A percentile compares a stretch with the other conserved stretches of the same genome.
phyloP scores from a whole-genome alignment of 2,113 vertebrate species.

The Ageneiosus marmoratus region DNA sequence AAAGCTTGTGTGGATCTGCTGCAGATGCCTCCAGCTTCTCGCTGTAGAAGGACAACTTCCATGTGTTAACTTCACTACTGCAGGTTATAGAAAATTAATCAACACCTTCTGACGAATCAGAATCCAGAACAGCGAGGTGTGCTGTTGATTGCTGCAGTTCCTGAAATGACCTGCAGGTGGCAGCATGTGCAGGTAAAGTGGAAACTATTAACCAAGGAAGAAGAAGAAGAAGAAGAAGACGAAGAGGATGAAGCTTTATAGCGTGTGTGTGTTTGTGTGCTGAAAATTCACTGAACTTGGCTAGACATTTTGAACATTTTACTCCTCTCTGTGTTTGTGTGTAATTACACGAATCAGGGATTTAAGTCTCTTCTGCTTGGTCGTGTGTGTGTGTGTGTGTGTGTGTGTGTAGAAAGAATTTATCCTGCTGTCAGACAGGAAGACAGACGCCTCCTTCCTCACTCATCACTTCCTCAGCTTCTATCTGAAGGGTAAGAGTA shows the following conservation, averaged over 20 bases:
- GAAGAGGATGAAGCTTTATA: too few species aligned
- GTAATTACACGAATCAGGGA: background rate
- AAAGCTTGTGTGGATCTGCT: too few species aligned
- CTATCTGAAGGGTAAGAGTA: slow-evolving; percentile 82
- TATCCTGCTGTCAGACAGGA: slow-evolving; percentile 78
- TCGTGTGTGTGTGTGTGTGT: background rate
- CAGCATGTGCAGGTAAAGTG: background rate
- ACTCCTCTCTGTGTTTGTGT: background rate
- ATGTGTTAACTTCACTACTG: too few species aligned
- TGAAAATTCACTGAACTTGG: background rate
- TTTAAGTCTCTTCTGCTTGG: background rate
- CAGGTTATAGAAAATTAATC: too few species aligned
- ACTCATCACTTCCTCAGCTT: slow-evolving; percentile 93
- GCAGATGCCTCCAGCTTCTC: too few species aligned
- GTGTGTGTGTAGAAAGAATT: slow-evolving; percentile 75
- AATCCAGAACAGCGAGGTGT: background rate
- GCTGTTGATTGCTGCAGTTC: background rate
- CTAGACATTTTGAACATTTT: too few species aligned
- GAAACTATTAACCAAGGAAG: background rate
- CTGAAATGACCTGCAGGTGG: background rate
- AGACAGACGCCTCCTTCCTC: slow-evolving; percentile 89
- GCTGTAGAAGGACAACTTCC: too few species aligned
- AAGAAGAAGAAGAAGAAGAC: background rate
- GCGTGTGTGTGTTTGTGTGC: background rate
- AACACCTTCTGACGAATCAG: background rate